Conservation (phyloP, 2,888 invertebrate genomes). For the Synanthedon formicaeformis region DNA sequence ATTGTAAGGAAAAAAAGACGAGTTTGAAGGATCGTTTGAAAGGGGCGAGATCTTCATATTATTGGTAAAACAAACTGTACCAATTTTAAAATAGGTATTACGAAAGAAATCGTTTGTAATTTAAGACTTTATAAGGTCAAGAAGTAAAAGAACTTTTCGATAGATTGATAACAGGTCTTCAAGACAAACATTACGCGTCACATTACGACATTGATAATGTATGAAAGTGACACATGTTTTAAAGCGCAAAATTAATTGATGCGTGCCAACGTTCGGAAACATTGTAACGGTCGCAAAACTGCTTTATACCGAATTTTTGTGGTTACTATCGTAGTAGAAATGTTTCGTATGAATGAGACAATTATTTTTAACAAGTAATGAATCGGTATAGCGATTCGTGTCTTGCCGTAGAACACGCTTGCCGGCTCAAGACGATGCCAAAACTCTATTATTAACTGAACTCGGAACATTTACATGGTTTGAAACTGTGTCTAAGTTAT, state of each 20-base stretch:
- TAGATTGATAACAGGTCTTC: too few species aligned
- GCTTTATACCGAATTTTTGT: slow-evolving; percentile 56
- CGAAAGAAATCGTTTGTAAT: too few species aligned
- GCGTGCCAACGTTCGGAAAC: slow-evolving; percentile 23
- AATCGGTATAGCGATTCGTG: slow-evolving; percentile 14
- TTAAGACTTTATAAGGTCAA: too few species aligned
- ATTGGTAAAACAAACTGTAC: too few species aligned
- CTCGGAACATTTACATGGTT: background rate
- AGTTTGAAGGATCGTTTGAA: background rate
- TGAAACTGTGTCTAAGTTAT: background rate
- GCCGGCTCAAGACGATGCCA: slow-evolving; percentile 32
- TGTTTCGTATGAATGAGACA: slow-evolving; percentile 58
- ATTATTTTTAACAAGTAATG: slow-evolving; percentile 62
- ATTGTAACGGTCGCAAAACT: slow-evolving; percentile 46
- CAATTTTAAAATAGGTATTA: too few species aligned
- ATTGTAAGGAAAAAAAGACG: slow-evolving; percentile 4
- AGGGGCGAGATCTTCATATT: background rate
- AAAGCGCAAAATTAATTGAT: slow-evolving; percentile 3
- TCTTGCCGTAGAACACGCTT: slow-evolving; percentile 17
- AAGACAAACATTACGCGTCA: background rate
- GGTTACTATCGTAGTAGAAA: slow-evolving; percentile 62
- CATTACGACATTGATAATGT: background rate
- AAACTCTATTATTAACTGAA: slow-evolving; percentile 25
- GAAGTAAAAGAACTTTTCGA: too few species aligned
- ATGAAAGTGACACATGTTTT: background rate